A percentile compares a stretch with the other conserved stretches of the same genome.
Evolutionary conservation across 1,140 invertebrate species (phyloP).

Genomic region (Zaprionus davidi): DNA sequence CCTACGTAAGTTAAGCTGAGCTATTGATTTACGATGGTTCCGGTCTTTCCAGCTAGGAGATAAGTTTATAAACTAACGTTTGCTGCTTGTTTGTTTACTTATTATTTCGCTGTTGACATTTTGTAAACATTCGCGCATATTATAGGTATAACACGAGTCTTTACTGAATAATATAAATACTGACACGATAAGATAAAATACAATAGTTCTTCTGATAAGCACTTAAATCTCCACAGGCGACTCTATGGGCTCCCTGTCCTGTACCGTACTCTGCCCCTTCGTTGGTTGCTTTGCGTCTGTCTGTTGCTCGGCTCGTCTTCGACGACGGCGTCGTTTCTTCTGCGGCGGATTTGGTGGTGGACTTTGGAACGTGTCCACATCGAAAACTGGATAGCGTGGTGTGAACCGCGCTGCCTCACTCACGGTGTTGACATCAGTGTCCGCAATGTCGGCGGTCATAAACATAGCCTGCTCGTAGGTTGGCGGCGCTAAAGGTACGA

Average conservation of each 20-base stretch:
- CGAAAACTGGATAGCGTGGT: constrained; percentile 77
- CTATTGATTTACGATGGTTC: neutral
- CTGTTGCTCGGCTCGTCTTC: constrained; percentile 46
- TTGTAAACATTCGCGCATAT: neutral
- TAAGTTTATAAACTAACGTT: neutral
- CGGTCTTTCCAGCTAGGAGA: too few relatives aligned
- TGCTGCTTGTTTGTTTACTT: constrained; percentile 28
- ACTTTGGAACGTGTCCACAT: constrained; percentile 71
- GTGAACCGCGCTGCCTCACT: constrained; percentile 69
- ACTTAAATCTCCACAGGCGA: constrained; percentile 72
- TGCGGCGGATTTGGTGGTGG: constrained; percentile 72
- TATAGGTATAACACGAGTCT: constrained; percentile 5
- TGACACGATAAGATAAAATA: constrained; percentile 65
- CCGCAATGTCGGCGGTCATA: constrained; percentile 78
- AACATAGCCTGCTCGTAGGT: constrained; percentile 81
- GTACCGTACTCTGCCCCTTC: neutral
- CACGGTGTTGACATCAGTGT: constrained; percentile 74
- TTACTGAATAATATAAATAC: constrained; percentile 53
- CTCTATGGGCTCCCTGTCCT: constrained; percentile 61
- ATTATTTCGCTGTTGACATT: neutral
- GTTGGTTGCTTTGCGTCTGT: constrained; percentile 25
- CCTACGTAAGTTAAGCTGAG: neutral
- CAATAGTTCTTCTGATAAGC: constrained; percentile 25
- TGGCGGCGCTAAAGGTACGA: constrained; percentile 60
- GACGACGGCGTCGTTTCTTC: constrained; percentile 64